Conservation (phyloP, 1,140 invertebrate species). For the Adelges cooleyi region DNA sequence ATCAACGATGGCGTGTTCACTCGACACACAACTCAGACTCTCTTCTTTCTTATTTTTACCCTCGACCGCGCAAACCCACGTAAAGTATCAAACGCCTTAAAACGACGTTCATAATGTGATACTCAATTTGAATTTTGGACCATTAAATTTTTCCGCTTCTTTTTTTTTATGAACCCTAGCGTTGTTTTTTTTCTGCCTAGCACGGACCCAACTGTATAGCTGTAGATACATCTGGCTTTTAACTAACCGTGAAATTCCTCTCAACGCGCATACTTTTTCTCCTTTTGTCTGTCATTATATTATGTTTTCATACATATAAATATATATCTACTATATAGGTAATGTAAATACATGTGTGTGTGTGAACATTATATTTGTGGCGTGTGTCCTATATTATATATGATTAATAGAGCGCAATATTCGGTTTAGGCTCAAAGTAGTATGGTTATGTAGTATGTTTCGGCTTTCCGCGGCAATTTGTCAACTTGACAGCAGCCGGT, state of each 20-base stretch:
- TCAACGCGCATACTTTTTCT: background rate
- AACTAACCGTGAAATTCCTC: constrained; percentile 9
- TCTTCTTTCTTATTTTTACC: no score
- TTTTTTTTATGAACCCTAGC: no score
- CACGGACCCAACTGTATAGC: no score
- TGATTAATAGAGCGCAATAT: constrained; percentile 22
- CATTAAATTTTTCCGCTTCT: no score
- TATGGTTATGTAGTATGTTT: background rate
- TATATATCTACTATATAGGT: background rate
- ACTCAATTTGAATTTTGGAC: background rate
- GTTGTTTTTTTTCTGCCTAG: no score
- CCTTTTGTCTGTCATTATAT: background rate
- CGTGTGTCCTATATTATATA: background rate
- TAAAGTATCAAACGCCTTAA: no score
- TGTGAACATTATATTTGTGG: background rate
- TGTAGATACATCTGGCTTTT: background rate
- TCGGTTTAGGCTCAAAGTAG: background rate
- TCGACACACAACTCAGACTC: no score
- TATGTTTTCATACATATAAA: background rate
- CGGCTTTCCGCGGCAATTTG: constrained; percentile 22
- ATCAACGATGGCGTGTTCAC: no score
- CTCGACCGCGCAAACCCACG: no score
- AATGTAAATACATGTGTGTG: background rate
- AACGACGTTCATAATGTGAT: no score
- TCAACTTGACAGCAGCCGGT: constrained; percentile 18